A percentile compares a stretch with the other conserved stretches of the same genome.
These are phyloP conservation scores for Oikopleura vanhoeffeni DNA, from an alignment of 23 tunicate genomes.

Conservation along the genomic window DNA sequence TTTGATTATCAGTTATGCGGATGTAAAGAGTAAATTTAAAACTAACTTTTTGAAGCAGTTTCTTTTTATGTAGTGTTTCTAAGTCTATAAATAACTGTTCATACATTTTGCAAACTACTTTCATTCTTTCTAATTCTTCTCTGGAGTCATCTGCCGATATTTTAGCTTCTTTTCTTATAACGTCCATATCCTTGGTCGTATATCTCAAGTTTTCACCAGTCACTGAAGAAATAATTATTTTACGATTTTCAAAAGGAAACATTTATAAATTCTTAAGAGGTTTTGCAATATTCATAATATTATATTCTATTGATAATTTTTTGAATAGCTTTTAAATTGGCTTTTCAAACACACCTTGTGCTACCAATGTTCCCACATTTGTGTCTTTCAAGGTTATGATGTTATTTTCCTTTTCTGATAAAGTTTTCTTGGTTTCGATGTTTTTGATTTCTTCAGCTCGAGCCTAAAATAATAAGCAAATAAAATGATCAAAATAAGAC, in stretches of 20 bases:
- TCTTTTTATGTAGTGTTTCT: background rate
- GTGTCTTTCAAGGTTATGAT: background rate
- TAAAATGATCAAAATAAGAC: too few relatives aligned
- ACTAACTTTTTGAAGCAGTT: background rate
- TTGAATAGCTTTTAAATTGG: too few relatives aligned
- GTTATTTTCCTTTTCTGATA: too few relatives aligned
- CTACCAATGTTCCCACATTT: background rate
- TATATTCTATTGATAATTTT: too few relatives aligned
- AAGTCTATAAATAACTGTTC: background rate
- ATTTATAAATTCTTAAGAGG: too few relatives aligned
- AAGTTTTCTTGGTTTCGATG: background rate
- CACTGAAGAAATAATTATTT: background rate
- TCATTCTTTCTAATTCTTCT: background rate
- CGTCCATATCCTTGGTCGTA: conserved; percentile 2
- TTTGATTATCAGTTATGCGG: too few relatives aligned
- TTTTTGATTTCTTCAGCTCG: background rate
- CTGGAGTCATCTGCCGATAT: background rate
- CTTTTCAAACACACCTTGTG: background rate
- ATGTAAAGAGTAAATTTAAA: too few relatives aligned
- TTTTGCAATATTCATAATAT: too few relatives aligned
- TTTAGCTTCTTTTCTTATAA: background rate
- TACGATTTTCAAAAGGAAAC: background rate
- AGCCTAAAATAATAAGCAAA: too few relatives aligned
- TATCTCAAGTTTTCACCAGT: background rate
- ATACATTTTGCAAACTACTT: background rate